Conservation (phyloP, 2,113 vertebrate genomes). For the Calidris pugnax region DNA sequence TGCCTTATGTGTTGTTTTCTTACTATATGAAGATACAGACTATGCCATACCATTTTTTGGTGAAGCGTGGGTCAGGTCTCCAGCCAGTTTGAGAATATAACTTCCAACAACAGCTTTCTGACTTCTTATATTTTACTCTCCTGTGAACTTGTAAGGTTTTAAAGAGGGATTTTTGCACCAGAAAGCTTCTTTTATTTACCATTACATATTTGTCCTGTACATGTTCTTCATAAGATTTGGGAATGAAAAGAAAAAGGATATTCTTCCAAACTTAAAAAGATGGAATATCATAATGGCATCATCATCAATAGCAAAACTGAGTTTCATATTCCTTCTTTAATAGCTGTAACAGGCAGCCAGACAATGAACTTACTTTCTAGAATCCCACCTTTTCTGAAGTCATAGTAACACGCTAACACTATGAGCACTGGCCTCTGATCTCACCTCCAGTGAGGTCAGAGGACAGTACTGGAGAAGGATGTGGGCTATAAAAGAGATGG, state of each 20-base stretch:
- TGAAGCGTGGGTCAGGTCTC: background rate
- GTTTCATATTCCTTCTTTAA: background rate
- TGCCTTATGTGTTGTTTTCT: background rate
- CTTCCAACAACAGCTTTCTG: background rate
- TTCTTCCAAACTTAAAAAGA: background rate
- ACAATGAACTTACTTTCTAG: background rate
- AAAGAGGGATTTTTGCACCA: background rate
- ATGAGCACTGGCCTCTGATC: background rate
- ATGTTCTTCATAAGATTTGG: background rate
- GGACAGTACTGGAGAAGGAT: background rate
- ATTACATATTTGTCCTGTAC: background rate
- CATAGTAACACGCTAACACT: background rate
- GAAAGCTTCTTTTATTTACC: background rate
- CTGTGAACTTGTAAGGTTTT: background rate
- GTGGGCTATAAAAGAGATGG: background rate
- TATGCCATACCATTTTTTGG: background rate
- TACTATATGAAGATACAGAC: background rate
- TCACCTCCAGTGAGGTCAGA: background rate
- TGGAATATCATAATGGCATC: background rate
- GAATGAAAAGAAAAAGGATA: background rate
- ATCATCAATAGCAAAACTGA: background rate
- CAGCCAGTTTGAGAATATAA: background rate
- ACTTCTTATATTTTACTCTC: background rate
- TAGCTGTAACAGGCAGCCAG: background rate
- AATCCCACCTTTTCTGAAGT: constrained; percentile 5